Percentiles rank a stretch among this genome's conserved stretches.
phyloP scores from a whole-genome alignment of 2,113 vertebrate species.

The Corythaixoides concolor region DNA sequence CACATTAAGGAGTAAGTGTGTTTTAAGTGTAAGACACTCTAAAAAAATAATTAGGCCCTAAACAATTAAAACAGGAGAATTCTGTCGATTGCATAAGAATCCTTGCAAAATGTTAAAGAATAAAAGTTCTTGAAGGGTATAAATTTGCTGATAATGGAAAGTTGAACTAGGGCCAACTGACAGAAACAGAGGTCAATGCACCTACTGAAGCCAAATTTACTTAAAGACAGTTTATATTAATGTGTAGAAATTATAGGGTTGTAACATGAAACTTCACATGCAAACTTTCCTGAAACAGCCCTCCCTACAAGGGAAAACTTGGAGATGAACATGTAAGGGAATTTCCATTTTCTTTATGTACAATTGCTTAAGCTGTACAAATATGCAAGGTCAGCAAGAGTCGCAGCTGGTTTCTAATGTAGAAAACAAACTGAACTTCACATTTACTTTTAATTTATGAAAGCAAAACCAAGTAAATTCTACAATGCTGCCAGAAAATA shows the following conservation, averaged over 20 bases:
- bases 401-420: conserved; percentile 65
- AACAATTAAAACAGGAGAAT: conserved; percentile 14
- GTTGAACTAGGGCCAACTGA: conserved; percentile 79
- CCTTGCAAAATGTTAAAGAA: conserved; percentile 55
- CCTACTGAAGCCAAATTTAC: conserved; percentile 75
- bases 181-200: conserved; percentile 75
- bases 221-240: conserved; percentile 75
- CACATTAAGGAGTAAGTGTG: conserved; percentile 32
- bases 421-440: conserved; percentile 72
- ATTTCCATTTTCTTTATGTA: conserved; percentile 64
- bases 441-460: conserved; percentile 70
- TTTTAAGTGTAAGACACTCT: conserved; percentile 1
- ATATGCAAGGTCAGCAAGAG: conserved; percentile 72
- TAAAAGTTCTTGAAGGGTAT: conserved; percentile 64
- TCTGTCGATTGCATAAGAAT: conserved; percentile 51
- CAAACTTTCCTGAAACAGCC: conserved; percentile 60
- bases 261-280: conserved; percentile 40
- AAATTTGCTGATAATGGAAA: conserved; percentile 83
- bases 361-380: conserved; percentile 67
- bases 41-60: conserved; percentile 44
- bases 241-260: conserved; percentile 61
- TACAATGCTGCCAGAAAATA: conserved; percentile 56
- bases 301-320: conserved; percentile 63
- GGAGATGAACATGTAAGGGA: conserved; percentile 59
- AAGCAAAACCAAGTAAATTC: conserved; percentile 51